Conservation (phyloP, 2,888 invertebrate species). For the Phyllotreta cruciferae region DNA sequence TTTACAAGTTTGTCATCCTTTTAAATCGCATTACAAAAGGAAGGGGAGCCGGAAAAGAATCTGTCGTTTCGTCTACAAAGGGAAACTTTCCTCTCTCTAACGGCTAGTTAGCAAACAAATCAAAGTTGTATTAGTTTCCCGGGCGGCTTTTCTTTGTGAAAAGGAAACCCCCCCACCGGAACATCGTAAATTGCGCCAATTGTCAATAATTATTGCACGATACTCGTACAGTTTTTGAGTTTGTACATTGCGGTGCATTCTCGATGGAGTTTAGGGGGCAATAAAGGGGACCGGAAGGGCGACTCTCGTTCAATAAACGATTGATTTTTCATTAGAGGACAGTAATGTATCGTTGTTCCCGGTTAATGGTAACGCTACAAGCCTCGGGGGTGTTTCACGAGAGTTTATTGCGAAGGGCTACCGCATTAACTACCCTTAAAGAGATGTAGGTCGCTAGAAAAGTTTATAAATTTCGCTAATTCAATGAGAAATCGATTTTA, state of each 20-base stretch:
- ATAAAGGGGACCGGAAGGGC: constrained; percentile 3
- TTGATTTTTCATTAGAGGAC: constrained; percentile 17
- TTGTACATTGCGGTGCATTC: too few species aligned
- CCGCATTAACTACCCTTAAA: neutral
- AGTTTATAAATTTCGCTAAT: neutral
- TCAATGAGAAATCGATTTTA: constrained; percentile 4
- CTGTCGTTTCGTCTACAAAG: constrained; percentile 15
- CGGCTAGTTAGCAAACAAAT: constrained; percentile 29
- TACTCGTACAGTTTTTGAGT: too few species aligned
- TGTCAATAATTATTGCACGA: too few species aligned
- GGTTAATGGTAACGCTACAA: constrained; percentile 9
- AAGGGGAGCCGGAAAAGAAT: neutral
- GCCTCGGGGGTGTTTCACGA: constrained; percentile 2
- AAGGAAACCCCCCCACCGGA: too few species aligned
- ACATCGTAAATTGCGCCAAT: too few species aligned
- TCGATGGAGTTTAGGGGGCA: too few species aligned
- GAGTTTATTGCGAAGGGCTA: constrained; percentile 8
- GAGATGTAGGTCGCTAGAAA: neutral
- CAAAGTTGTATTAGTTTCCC: constrained; percentile 27
- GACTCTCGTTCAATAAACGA: constrained; percentile 6
- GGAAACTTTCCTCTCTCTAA: constrained; percentile 6
- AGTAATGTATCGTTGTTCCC: constrained; percentile 5
- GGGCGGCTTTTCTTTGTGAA: constrained; percentile 8
- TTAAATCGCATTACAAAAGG: too few species aligned
- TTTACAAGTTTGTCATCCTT: too few species aligned